Conservation (phyloP, 64 coral and sea anemone genomes). For the Montipora efflorescens region DNA sequence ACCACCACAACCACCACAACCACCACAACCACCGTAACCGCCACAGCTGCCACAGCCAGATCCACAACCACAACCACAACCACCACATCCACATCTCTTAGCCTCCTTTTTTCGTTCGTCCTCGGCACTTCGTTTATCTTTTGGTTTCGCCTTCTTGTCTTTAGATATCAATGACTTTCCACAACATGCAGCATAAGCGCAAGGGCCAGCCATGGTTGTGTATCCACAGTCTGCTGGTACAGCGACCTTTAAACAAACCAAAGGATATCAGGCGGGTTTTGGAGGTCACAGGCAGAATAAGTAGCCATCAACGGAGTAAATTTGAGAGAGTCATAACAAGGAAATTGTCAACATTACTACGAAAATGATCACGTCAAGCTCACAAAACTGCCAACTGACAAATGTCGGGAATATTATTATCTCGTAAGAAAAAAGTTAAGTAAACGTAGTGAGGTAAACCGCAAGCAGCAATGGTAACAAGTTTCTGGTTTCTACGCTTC, state of each 20-base stretch:
- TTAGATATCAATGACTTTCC: constrained; percentile 65
- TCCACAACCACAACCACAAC: constrained; percentile 51
- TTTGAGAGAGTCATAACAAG: too few species aligned
- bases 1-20: constrained; percentile 46
- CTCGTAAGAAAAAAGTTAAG: too few species aligned
- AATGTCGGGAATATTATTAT: too few species aligned
- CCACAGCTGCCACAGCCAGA: not conserved
- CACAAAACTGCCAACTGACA: too few species aligned
- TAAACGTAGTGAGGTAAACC: too few species aligned
- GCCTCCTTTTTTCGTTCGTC: constrained; percentile 3
- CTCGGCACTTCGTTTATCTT: constrained; percentile 37
- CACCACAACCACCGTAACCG: constrained; percentile 59
- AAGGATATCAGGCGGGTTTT: not conserved
- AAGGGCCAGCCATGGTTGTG: constrained; percentile 10
- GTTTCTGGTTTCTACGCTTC: too few species aligned
- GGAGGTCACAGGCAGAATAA: too few species aligned
- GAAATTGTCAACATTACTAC: too few species aligned
- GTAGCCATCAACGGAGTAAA: too few species aligned
- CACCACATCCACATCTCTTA: constrained; percentile 76
- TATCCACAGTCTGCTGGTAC: constrained; percentile 13
- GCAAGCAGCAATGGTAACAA: too few species aligned
- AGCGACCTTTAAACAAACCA: not conserved
- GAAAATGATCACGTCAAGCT: too few species aligned
- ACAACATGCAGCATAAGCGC: constrained; percentile 46
- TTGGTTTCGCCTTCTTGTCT: constrained; percentile 32